Evolutionary conservation across 1,140 invertebrate species (phyloP), one percentile per base, ranked within the genome.

Genomic region (Amphibalanus amphitrite): DNA sequence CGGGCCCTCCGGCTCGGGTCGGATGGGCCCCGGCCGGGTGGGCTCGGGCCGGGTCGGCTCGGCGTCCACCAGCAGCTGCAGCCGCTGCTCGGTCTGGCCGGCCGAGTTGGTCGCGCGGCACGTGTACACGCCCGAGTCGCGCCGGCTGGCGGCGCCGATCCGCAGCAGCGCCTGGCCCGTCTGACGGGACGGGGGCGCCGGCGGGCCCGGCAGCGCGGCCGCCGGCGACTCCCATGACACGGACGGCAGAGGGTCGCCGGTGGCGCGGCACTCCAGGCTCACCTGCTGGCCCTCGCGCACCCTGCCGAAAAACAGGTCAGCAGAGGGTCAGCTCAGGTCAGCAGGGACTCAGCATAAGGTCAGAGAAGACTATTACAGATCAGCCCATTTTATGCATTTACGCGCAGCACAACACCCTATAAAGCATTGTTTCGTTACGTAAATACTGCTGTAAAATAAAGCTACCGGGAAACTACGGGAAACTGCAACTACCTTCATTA

Each of bases 181-280:
- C 38, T 38, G 38, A n/a, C n/a, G 38, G 38, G 29, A 70, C 70
- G 70, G 70, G 20, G 29, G 67, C 3, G 29, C 59, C 25, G 71
- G 67, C 23, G 29, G 73, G 10, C 47, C 30, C 13, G 30, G 30
- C 71, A 17, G 6, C 17, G 38, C 38, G 38, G 38, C 38, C 38
- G 79, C 80, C 83, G n/a, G n/a, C n/a, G n/a, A 85, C 40, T 79
- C 82, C 91, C 91, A 93, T 10, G 81, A 78, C 0, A 95, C 88
- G 38, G 79, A 82, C 0, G 93, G 92, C 69, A 83, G 81, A 0
- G 93, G 93, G 72, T 86, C 84, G 23, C 93, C 93, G 69, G 82
- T 84, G 0, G 88, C 92, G 1, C 83, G 81, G 78, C 94, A 97
- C 70, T 86, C 83, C 6, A 93, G 76, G 38, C 82, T 79, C 0